phyloP scores from a whole-genome alignment of 1,140 invertebrate genomes.

The Bombus impatiens region DNA sequence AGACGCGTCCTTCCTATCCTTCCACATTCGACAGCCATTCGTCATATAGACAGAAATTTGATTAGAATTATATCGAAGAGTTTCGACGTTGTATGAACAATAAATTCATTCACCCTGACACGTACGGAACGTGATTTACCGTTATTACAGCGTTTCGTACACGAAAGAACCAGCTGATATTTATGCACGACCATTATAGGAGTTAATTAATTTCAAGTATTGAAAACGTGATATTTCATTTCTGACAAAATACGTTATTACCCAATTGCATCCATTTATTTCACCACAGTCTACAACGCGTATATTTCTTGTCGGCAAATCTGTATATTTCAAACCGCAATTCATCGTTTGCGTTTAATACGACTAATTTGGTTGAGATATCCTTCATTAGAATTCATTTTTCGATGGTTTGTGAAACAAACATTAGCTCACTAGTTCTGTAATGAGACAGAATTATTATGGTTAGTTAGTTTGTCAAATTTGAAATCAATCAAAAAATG shows the following conservation, averaged over 20 bases:
- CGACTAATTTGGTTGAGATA: neutral
- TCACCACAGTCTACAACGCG: neutral
- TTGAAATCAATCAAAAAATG: too few relatives aligned
- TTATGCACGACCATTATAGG: neutral
- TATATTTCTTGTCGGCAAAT: neutral
- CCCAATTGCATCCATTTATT: neutral
- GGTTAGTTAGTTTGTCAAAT: too few relatives aligned
- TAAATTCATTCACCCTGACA: slow-evolving; percentile 1
- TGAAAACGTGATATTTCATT: slow-evolving; percentile 5
- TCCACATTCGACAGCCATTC: neutral
- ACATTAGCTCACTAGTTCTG: too few relatives aligned
- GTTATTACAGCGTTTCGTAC: neutral
- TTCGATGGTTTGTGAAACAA: neutral
- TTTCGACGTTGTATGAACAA: neutral
- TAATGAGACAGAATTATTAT: too few relatives aligned
- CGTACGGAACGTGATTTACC: neutral
- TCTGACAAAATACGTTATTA: neutral
- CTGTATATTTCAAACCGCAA: neutral
- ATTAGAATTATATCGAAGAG: slow-evolving; percentile 22
- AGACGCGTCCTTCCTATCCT: neutral
- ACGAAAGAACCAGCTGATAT: neutral
- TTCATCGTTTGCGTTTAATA: neutral
- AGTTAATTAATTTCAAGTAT: slow-evolving; percentile 28
- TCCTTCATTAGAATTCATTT: neutral
- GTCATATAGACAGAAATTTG: slow-evolving; percentile 11